Evolutionary conservation across 2,888 invertebrate species (phyloP), one percentile per base, ranked within the genome.

Genomic region (Pogonocherus hispidulus): DNA sequence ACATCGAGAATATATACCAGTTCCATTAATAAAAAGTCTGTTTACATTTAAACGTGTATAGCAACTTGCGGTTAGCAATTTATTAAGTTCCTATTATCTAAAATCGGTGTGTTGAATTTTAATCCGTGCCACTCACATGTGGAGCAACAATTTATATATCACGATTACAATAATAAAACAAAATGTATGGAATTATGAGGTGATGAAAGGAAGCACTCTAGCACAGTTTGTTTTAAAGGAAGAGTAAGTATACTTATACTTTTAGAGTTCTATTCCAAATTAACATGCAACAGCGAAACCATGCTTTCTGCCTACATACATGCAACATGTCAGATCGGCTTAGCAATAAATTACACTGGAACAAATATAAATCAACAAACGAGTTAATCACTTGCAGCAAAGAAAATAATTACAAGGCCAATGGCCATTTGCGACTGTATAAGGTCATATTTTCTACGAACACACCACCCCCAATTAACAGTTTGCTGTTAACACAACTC

Each of bases 331-430:
- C 84, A 84, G 83, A 82, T 81, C 78, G 82, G 74, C 75, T 71
- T 75, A 78, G 79, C 81, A 78, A 83, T 85, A 85, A 85, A 85
- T 84, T 80, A 81, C 77, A 70, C 74, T 79, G 82, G 80, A 80
- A 81, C 82, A 83, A 83, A 83, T 83, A 84, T 85, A 85, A 85
- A 85, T 85, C 85, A 85, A 85, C 84, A 81, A 84, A 85, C 85
- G 84, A 85, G 85, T 85, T 85, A 85, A 85, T 85, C 85, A 85
- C 84, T 85, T 80, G 83, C 82, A 82, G 83, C 81, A 82, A 82
- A 83, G 84, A 84, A 84, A 85, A 85, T 85, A 85, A 85, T 85
- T 84, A 84, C 85, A 85, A 85, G 85, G 85, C 84, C 84, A 82
- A 79, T 81, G 79, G 81, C 80, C 81, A 80, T 80, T 79, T 79